These are phyloP conservation scores for Taphrorychus bicolor DNA, from an alignment of 2,888 invertebrate genomes.

Conservation along the genomic window DNA sequence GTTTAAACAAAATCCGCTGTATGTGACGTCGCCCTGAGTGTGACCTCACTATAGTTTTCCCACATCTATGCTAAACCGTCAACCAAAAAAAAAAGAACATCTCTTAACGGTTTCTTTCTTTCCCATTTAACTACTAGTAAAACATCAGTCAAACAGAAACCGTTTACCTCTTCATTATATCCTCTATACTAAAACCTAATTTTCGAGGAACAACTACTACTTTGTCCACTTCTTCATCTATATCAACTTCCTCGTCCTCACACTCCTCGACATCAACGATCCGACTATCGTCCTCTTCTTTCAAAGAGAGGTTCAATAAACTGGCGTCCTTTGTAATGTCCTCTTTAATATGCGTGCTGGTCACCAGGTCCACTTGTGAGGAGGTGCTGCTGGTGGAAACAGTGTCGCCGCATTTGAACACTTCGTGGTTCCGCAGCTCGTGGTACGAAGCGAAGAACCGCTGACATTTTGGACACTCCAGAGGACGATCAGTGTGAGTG, in stretches of 20 bases:
- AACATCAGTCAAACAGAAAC: too few species aligned
- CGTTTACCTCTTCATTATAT: conserved; percentile 64
- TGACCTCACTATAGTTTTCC: too few species aligned
- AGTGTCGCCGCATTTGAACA: conserved; percentile 46
- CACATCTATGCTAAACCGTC: too few species aligned
- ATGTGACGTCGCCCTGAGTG: too few species aligned
- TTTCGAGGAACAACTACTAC: conserved; percentile 67
- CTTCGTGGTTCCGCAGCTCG: conserved; percentile 56
- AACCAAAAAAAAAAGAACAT: too few species aligned
- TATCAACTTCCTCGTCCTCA: conserved; percentile 15
- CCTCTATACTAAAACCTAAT: conserved; percentile 85
- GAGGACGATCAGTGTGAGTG: conserved; percentile 78
- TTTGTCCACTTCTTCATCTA: conserved; percentile 31
- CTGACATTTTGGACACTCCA: conserved; percentile 54
- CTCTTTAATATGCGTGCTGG: conserved; percentile 27
- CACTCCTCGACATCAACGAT: background rate
- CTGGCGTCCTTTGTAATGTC: conserved; percentile 40
- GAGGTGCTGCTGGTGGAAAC: background rate
- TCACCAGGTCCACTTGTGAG: conserved; percentile 34
- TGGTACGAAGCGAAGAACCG: conserved; percentile 53
- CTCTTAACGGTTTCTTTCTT: too few species aligned
- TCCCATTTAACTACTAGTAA: too few species aligned
- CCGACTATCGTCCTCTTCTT: conserved; percentile 16
- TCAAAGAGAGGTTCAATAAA: conserved; percentile 53
- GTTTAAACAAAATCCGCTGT: too few species aligned